These are phyloP conservation scores for Chrysogorgia sp. DNA, from an alignment of 92 coral and sea anemone genomes.

Conservation along the genomic window DNA sequence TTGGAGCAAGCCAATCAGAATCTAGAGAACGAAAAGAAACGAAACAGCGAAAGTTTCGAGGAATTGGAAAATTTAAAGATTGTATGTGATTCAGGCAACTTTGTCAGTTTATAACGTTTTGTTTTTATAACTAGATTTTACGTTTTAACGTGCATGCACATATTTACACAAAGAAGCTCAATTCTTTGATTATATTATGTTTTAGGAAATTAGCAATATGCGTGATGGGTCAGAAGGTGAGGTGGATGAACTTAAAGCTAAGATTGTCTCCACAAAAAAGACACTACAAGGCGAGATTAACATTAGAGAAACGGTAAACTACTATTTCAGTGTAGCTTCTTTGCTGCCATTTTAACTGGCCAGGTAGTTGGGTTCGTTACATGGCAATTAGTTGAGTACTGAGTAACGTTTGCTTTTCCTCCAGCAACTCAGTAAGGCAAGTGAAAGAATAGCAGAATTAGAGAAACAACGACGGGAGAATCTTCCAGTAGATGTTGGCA, in stretches of 20 bases:
- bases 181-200: neutral
- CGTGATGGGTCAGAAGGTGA: conserved; percentile 84
- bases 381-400: no score
- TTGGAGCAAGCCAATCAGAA: conserved; percentile 68
- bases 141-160: neutral
- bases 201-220: conserved; percentile 78
- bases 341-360: neutral
- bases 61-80: conserved; percentile 78
- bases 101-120: neutral
- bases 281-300: conserved; percentile 72
- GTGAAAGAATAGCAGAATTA: conserved; percentile 77
- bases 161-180: neutral
- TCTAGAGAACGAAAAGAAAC: conserved; percentile 77
- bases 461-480: conserved; percentile 80
- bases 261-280: conserved; percentile 79
- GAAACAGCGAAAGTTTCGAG: conserved; percentile 62
- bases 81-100: conserved; percentile 49
- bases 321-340: neutral
- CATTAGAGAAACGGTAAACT: conserved; percentile 69
- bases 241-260: conserved; percentile 74
- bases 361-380: no score
- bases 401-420: neutral
- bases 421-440: conserved; percentile 80
- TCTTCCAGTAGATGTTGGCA: conserved; percentile 90
- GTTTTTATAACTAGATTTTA: neutral